These are phyloP conservation scores for Aphelinus certus DNA, from an alignment of 1,140 invertebrate genomes.

Conservation along the genomic window DNA sequence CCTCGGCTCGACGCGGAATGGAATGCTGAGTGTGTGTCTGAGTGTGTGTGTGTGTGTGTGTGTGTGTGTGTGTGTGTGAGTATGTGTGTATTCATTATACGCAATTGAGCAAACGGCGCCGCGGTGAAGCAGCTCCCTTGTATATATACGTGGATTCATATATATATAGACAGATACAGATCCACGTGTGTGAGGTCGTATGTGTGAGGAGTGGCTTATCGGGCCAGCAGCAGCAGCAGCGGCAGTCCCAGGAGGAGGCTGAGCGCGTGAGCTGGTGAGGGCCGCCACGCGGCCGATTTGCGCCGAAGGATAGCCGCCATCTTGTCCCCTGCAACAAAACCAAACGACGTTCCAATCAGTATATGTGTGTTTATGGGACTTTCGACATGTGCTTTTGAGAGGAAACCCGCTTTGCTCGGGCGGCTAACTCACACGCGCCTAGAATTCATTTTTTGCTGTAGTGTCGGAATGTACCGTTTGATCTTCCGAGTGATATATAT, in stretches of 20 bases:
- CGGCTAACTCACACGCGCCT: too few relatives aligned
- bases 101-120: too few relatives aligned
- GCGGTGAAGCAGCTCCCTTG: too few relatives aligned
- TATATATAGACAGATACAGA: too few relatives aligned
- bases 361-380: neutral
- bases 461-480: too few relatives aligned
- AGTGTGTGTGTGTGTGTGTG: conserved; percentile 2
- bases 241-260: neutral
- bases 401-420: neutral
- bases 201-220: conserved; percentile 11
- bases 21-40: too few relatives aligned
- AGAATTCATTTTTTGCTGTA: too few relatives aligned
- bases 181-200: neutral
- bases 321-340: conserved; percentile 63
- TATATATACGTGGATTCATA: too few relatives aligned
- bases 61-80: neutral
- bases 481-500: too few relatives aligned
- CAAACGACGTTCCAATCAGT: conserved; percentile 2
- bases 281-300: conserved; percentile 58
- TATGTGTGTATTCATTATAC: neutral
- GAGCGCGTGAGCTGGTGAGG: neutral
- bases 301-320: conserved; percentile 66
- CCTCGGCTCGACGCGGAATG: too few relatives aligned
- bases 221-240: neutral
- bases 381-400: neutral